Base-by-base conservation (phyloP, 2,797 vertebrate genomes). In the Eutrigla gurnardus region DNA sequence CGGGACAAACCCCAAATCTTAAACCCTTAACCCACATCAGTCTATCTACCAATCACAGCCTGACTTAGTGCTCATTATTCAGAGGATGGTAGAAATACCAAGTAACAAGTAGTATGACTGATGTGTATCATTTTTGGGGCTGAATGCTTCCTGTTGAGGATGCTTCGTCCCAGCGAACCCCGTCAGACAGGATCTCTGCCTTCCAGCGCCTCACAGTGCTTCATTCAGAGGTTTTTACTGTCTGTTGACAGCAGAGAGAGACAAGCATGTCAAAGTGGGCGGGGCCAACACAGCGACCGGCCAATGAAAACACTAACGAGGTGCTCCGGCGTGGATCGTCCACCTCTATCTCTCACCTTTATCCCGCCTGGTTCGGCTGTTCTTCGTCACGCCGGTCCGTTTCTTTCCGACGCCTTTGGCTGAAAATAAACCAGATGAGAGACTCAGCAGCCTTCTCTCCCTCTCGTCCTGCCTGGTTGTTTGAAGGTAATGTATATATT, bases 401-500 rank as follows among this genome's bases (percentile, higher is more conserved):
- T 92, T 89, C 82, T 82, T 80, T 71, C 50, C 55, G 32, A 14
- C 60, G 0, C 2, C 18, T 9, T 11, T 14, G 0, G 47, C 77
- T 40, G 66, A 75, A 59, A 32, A 7, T 13, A 69, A 63, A 61
- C 53, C 73, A 59, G 75, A 67, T 25, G 4, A 25, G 67, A 72
- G 73, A 43, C 3, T 57, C 73, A 49, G 65, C 80, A 64, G 78
- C 50, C 10, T 5, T 39, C 11, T 4, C 9, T 5, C 35, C 8
- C 39, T 25, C 18, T 43, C 70, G 57, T 76, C 72, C 65, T 60
- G 15, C 14, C 4, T 25, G 50, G 47, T 18, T 70, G 86, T 86
- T 77, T 85, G 77, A 81, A 36, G 46, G 6, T 60, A 55, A 49
- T 71, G 80, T 89, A 78, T 85, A 90, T n/a, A 79, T 72, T 79